Evolutionary conservation across 2,113 vertebrate genomes (phyloP).

Genomic region (Hiodon tergisus): DNA sequence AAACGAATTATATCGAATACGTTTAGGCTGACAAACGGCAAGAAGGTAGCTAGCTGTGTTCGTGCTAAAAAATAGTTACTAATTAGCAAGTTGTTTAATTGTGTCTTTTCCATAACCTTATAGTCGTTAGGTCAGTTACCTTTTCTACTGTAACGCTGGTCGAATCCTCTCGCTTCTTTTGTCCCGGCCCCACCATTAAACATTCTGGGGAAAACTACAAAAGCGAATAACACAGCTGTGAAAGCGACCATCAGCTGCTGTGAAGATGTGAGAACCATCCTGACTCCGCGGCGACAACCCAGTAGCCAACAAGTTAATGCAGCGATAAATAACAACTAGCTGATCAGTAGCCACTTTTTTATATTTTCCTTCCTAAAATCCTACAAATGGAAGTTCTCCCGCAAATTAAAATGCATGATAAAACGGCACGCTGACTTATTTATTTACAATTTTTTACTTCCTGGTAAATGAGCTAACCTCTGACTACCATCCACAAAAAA

Average conservation of each 20-base stretch:
- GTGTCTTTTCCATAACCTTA: background rate
- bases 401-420: background rate
- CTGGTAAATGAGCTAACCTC: slow-evolving; percentile 14
- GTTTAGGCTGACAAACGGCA: no score
- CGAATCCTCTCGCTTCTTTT: slow-evolving; percentile 46
- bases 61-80: background rate
- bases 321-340: background rate
- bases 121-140: slow-evolving; percentile 40
- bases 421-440: background rate
- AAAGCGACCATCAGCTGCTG: slow-evolving; percentile 65
- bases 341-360: background rate
- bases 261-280: slow-evolving; percentile 53
- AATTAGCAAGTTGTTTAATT: background rate
- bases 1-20: no score
- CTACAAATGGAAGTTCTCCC: background rate
- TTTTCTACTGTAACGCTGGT: slow-evolving; percentile 52
- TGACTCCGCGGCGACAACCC: background rate
- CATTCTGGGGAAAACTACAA: slow-evolving; percentile 64
- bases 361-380: background rate
- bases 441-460: slow-evolving; percentile 10
- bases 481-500: background rate
- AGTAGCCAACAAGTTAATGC: background rate
- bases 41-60: background rate
- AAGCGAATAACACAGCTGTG: slow-evolving; percentile 56
- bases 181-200: slow-evolving; percentile 47